phyloP scores from a whole-genome alignment of 2,113 vertebrate species.

The Cephalopholis sonnerati region DNA sequence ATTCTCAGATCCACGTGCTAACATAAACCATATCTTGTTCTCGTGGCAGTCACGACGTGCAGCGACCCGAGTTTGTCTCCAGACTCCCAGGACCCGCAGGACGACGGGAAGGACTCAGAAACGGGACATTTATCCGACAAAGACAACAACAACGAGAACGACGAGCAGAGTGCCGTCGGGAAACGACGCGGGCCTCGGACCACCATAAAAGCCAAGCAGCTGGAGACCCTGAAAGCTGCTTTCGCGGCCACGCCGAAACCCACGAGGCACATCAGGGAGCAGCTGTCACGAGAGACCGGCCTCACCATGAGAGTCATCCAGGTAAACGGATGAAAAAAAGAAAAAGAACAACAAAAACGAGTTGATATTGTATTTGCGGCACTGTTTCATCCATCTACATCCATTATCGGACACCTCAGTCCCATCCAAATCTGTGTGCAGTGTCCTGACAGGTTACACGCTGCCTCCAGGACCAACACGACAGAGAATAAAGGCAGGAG shows the following conservation, averaged over 20 bases:
- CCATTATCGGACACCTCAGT: constrained; percentile 1
- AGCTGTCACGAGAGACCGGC: constrained; percentile 97
- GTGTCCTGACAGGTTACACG: neutral
- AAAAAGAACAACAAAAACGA: neutral
- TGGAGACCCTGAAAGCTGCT: constrained; percentile 97
- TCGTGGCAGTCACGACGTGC: constrained; percentile 91
- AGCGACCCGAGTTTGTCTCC: constrained; percentile 98
- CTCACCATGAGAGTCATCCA: constrained; percentile 99
- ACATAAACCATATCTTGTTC: neutral
- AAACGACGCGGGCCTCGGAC: constrained; percentile 96
- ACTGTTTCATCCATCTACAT: neutral
- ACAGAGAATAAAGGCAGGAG: neutral
- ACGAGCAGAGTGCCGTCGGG: constrained; percentile 94
- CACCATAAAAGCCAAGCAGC: constrained; percentile 99
- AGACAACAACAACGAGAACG: constrained; percentile 93
- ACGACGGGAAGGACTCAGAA: constrained; percentile 96
- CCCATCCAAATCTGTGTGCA: neutral
- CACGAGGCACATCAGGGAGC: constrained; percentile 96
- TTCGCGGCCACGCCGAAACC: constrained; percentile 98
- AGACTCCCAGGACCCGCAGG: constrained; percentile 97
- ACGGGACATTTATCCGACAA: constrained; percentile 95
- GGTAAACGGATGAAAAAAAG: constrained; percentile 66
- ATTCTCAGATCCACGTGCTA: neutral
- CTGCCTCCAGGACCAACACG: neutral
- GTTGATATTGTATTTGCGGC: neutral